Evolutionary conservation across 2,113 vertebrate species (phyloP).

Genomic region (Peromyscus leucopus): DNA sequence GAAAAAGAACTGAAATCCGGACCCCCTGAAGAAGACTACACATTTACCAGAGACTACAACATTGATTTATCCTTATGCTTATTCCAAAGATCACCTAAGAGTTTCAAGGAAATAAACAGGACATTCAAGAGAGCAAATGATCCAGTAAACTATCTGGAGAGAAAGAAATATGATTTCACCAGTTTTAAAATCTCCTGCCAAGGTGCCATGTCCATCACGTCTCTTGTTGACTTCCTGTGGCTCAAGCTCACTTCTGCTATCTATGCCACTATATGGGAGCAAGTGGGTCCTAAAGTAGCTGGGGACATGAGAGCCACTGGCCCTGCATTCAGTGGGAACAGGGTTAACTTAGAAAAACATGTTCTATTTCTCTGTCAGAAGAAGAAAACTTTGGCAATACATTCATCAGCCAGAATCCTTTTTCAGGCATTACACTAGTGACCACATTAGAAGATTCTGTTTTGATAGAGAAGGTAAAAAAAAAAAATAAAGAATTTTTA

Average conservation of each 20-base stretch:
- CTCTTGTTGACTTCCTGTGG: constrained; percentile 77
- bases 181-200: too few relatives aligned
- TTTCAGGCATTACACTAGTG: constrained; percentile 78
- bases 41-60: too few relatives aligned
- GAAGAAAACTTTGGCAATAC: constrained; percentile 86
- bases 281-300: constrained; percentile 76
- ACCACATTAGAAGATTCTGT: constrained; percentile 63
- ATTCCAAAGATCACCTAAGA: too few relatives aligned
- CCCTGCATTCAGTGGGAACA: constrained; percentile 84
- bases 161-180: too few relatives aligned
- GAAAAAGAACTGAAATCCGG: too few relatives aligned
- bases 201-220: too few relatives aligned
- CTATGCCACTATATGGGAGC: background rate
- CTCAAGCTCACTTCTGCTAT: constrained; percentile 81
- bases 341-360: constrained; percentile 85
- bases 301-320: constrained; percentile 72
- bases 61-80: too few relatives aligned
- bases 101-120: too few relatives aligned
- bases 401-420: background rate
- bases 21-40: too few relatives aligned
- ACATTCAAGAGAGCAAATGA: too few relatives aligned
- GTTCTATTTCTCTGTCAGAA: constrained; percentile 86
- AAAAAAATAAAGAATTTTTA: background rate
- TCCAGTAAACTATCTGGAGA: too few relatives aligned
- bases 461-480: background rate